phyloP scores from a whole-genome alignment of 2,113 vertebrate genomes.

The Aleadryas rufinucha region DNA sequence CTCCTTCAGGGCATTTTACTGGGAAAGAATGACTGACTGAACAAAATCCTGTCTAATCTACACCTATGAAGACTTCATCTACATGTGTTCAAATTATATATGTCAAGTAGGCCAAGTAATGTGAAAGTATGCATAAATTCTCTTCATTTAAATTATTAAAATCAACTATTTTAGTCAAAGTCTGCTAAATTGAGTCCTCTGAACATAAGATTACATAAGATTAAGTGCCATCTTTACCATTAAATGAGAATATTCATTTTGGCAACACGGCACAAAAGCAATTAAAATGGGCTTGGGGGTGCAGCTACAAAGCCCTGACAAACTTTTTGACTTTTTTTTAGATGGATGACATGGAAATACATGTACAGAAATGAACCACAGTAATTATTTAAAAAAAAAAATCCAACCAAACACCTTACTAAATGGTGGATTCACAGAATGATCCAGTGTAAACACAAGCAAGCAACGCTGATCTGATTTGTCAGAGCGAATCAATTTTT shows the following conservation, averaged over 20 bases:
- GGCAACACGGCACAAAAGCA: not conserved
- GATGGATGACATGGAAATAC: not conserved
- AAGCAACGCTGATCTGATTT: not conserved
- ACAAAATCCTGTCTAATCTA: not conserved
- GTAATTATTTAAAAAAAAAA: not conserved
- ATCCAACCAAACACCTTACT: not conserved
- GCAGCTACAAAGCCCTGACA: not conserved
- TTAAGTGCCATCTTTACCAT: not conserved
- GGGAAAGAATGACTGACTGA: not conserved
- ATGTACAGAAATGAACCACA: not conserved
- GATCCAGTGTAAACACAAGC: not conserved
- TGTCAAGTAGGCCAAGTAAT: not conserved
- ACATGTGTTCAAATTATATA: not conserved
- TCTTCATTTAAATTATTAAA: slow-evolving; percentile 25
- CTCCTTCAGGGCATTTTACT: not conserved
- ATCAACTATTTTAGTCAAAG: not conserved
- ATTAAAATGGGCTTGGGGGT: not conserved
- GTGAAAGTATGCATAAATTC: not conserved
- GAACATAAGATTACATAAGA: not conserved
- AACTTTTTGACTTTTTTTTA: not conserved
- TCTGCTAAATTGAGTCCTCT: not conserved
- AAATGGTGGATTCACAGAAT: not conserved
- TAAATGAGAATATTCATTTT: not conserved
- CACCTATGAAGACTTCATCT: not conserved
- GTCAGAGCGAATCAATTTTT: not conserved